Base-by-base conservation (phyloP, 2,797 vertebrate species). In the Acanthiza pusilla region DNA sequence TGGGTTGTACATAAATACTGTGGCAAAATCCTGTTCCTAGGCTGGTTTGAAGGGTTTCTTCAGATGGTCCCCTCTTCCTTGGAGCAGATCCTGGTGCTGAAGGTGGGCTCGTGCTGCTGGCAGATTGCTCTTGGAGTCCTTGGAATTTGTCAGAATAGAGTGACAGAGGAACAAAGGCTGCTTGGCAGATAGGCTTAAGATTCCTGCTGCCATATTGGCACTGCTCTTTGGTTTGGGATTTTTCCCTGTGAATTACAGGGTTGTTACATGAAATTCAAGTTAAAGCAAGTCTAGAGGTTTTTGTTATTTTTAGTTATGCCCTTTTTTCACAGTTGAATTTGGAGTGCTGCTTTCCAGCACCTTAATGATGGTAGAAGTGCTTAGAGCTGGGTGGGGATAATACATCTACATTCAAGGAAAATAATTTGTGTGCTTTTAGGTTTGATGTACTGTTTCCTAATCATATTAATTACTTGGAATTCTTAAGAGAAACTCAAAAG, bases 401-500 rank as follows among this genome's bases (percentile, higher is more conserved):
- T 45, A 10, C 10, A 53, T 43, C 73, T 62, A 48, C 80, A 19
- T 86, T 90, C 76, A 84, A 87, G 55, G 60, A 55, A 83, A 82
- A 84, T 67, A 82, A 76, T 78, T 79, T 89, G 75, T 55, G 51
- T 92, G 72, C 82, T 81, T 82, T 84, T 90, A 88, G 77, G 29
- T 88, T 87, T 93, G 88, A 94, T 91, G 43, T 82, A 29, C 75
- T 67, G 48, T 75, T 96, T 82, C 88, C 73, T 94, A 95, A 87
- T 96, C 75, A 45, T 71, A 81, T 89, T 91, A 93, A 93, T 95
- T 73, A 76, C 91, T 87, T 58, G 45, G 47, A 91, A 76, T 95
- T 94, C 78, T 93, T 85, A 43, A 53, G 83, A 95, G 77, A 86
- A 95, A 62, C 74, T 85, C 77, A 55, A 86, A 94, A 95, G 78